Conservation (phyloP, 2,888 invertebrate genomes). For the Cheilosia scutellata region DNA sequence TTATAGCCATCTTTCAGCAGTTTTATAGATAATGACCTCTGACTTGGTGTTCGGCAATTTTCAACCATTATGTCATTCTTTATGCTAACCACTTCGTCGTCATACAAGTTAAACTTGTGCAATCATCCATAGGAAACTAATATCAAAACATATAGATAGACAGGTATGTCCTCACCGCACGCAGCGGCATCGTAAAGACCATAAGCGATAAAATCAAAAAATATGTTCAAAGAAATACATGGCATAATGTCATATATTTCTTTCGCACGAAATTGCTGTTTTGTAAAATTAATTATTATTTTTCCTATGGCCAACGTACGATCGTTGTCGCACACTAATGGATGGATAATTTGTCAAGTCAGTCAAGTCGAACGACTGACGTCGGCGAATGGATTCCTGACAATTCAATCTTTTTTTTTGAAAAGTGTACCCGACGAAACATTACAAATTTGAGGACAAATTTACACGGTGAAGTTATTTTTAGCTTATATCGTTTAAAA, state of each 20-base stretch:
- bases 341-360: constrained; percentile 40
- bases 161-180: not conserved
- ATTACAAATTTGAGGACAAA: not conserved
- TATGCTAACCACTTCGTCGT: not conserved
- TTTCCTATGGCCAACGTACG: constrained; percentile 20
- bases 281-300: constrained; percentile 31
- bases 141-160: not conserved
- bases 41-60: not conserved
- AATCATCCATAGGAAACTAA: not conserved
- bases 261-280: constrained; percentile 31
- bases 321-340: constrained; percentile 42
- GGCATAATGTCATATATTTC: constrained; percentile 12
- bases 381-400: not conserved
- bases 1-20: too few relatives aligned
- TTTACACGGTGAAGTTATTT: not conserved
- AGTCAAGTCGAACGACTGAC: constrained; percentile 17
- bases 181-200: not conserved
- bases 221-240: not conserved
- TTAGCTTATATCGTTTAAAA: not conserved
- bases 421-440: not conserved
- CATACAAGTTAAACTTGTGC: not conserved
- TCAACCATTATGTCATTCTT: not conserved
- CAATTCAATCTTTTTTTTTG: not conserved
- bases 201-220: not conserved
- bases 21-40: not conserved